Conservation (phyloP, 2,113 vertebrate species). For the Campylomormyrus tamandua region DNA sequence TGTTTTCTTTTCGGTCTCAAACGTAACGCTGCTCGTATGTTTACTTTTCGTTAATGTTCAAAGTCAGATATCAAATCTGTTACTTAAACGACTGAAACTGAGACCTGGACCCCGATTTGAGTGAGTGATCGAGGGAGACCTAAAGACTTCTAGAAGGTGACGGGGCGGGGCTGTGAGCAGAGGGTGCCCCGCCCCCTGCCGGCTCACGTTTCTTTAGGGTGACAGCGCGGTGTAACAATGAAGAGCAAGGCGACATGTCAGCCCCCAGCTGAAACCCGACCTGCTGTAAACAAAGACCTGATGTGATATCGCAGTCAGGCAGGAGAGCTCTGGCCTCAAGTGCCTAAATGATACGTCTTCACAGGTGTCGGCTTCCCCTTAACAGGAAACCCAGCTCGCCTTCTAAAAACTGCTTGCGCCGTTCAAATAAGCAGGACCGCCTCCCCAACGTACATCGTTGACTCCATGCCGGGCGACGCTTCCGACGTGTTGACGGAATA, state of each 20-base stretch:
- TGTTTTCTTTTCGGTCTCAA: background rate
- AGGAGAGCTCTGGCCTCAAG: background rate
- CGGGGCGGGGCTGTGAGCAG: background rate
- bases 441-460: background rate
- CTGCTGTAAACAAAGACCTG: background rate
- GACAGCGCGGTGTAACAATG: background rate
- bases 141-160: background rate
- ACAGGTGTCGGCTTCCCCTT: background rate
- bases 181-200: background rate
- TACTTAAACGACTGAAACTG: background rate
- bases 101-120: background rate
- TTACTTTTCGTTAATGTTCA: background rate
- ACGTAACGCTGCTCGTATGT: background rate
- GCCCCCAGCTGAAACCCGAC: background rate
- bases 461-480: background rate
- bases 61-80: background rate
- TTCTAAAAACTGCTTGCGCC: background rate
- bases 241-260: background rate
- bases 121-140: background rate
- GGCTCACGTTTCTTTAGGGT: background rate
- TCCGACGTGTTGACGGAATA: background rate
- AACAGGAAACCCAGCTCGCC: background rate
- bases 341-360: background rate
- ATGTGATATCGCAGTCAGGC: background rate
- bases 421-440: background rate